phyloP scores from a whole-genome alignment of 92 coral and sea anemone genomes.

The Zoanthus gigantus region DNA sequence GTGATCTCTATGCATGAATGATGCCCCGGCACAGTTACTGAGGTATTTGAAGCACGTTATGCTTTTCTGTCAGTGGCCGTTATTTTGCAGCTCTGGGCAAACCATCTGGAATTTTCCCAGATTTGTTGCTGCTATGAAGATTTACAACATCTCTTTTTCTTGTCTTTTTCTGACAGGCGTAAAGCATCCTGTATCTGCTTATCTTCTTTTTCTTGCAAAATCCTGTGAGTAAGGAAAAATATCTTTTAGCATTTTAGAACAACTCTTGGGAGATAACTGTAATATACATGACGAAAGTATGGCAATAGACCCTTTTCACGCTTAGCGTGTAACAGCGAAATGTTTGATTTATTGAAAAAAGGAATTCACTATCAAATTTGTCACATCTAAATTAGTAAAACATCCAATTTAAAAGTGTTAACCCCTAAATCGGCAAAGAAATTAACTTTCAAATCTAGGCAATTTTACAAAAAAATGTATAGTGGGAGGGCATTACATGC shows the following conservation, averaged over 20 bases:
- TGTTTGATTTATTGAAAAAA: no score
- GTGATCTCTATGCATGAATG: not conserved
- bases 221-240: constrained; percentile 61
- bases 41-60: not conserved
- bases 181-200: constrained; percentile 88
- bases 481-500: no score
- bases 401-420: no score
- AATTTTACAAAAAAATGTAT: no score
- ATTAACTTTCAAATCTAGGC: no score
- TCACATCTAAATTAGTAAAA: no score
- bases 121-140: constrained; percentile 37
- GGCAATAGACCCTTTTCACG: no score
- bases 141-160: constrained; percentile 88
- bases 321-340: no score
- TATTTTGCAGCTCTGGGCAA: not conserved
- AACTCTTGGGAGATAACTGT: not conserved
- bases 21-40: not conserved
- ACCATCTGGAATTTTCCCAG: not conserved
- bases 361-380: no score
- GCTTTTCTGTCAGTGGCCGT: not conserved
- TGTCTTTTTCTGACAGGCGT: constrained; percentile 60
- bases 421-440: no score
- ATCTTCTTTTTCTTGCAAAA: constrained; percentile 92
- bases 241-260: not conserved
- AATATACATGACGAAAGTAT: no score